Percentiles rank a stretch among this genome's conserved stretches.
Evolutionary conservation across 1,140 invertebrate genomes (phyloP).

Genomic region (Apis cerana): DNA sequence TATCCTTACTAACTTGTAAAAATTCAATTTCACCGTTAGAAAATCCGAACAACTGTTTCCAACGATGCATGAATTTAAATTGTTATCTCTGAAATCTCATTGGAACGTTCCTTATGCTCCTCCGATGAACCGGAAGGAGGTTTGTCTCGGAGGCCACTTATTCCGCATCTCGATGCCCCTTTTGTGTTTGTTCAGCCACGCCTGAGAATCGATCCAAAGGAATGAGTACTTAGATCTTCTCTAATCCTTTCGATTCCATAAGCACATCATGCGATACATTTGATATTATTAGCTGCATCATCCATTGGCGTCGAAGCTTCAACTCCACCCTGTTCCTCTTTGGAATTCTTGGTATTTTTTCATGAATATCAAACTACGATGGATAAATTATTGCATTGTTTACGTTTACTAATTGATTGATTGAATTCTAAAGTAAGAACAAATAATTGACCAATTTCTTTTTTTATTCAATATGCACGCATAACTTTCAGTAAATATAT

Average conservation of each 20-base stretch:
- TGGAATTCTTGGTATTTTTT: not conserved
- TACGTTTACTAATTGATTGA: not conserved
- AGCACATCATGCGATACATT: slow-evolving; percentile 52
- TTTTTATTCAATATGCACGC: not conserved
- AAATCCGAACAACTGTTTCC: not conserved
- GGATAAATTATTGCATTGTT: not conserved
- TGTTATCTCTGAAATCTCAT: slow-evolving; percentile 31
- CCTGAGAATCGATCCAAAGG: slow-evolving; percentile 55
- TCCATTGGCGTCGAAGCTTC: slow-evolving; percentile 55
- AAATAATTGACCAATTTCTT: too few species aligned
- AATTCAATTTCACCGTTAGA: not conserved
- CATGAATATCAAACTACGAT: not conserved
- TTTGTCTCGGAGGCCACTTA: slow-evolving; percentile 47
- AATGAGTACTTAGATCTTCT: slow-evolving; percentile 30
- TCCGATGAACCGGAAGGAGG: slow-evolving; percentile 53
- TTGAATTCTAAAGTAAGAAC: not conserved
- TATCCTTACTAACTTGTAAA: not conserved
- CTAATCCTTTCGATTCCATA: slow-evolving; percentile 62
- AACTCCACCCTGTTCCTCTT: not conserved
- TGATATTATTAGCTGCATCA: slow-evolving; percentile 43
- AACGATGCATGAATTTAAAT: slow-evolving; percentile 38
- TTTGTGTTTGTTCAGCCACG: slow-evolving; percentile 68
- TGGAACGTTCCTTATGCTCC: slow-evolving; percentile 37
- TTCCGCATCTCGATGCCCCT: slow-evolving; percentile 53
- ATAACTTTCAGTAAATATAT: not conserved